A percentile compares a stretch with the other conserved stretches of the same genome.
phyloP scores from a whole-genome alignment of 2,113 vertebrate genomes.

The rabbit (Oryctolagus cuniculus) region DNA sequence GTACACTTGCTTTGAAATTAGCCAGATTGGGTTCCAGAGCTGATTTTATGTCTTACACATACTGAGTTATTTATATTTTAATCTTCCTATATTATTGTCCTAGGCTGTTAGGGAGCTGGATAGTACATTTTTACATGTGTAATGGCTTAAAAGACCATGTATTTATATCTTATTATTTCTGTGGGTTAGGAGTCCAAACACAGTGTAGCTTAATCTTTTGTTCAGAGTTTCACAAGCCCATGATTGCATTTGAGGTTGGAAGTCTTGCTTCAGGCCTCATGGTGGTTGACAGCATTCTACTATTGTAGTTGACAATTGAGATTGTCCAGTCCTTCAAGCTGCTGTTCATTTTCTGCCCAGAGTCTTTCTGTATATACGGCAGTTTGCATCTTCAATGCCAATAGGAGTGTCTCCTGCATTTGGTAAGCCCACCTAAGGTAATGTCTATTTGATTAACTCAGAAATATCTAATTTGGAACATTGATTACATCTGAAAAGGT shows the following conservation, averaged over 20 bases:
- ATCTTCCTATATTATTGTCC: background rate
- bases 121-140: background rate
- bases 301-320: background rate
- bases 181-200: rapidly evolving
- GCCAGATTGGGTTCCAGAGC: background rate
- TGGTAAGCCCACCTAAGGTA: background rate
- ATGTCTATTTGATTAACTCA: background rate
- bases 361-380: rapidly evolving
- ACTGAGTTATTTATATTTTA: background rate
- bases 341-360: rapidly evolving
- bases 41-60: background rate
- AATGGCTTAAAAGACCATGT: background rate
- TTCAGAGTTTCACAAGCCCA: background rate
- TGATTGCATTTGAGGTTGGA: background rate
- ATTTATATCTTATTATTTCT: background rate
- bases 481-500: background rate
- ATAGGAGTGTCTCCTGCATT: background rate
- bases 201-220: background rate
- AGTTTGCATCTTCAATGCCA: background rate
- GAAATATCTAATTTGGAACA: background rate
- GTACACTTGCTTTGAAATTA: background rate
- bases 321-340: rapidly evolving
- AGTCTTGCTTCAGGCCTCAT: background rate
- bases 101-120: background rate
- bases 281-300: background rate